phyloP scores from a whole-genome alignment of 1,140 invertebrate species.

The Ptiloglossa arizonensis region DNA sequence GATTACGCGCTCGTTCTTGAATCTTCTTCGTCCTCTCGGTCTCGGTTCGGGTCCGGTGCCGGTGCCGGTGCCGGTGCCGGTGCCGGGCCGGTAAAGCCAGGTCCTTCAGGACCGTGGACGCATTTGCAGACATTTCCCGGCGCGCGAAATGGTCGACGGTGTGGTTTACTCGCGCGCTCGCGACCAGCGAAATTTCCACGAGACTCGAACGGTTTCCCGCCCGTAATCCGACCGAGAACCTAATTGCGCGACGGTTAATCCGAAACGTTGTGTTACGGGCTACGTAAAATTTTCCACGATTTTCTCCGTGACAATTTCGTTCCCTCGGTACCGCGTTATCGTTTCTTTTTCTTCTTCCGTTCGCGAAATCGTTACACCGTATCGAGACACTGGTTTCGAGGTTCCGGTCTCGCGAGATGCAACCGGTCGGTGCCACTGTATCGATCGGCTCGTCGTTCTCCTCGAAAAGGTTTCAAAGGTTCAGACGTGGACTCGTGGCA shows the following conservation, averaged over 20 bases:
- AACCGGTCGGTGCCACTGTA: too few species aligned
- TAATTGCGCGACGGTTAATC: constrained; percentile 20
- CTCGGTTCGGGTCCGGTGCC: too few species aligned
- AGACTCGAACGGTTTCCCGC: constrained; percentile 4
- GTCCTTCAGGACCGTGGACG: background rate
- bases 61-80: background rate
- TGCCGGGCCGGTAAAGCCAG: background rate
- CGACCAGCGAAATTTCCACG: background rate
- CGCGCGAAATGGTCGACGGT: background rate
- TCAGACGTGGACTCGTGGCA: too few species aligned
- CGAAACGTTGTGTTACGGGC: background rate
- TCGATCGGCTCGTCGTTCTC: too few species aligned
- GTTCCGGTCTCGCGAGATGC: too few species aligned
- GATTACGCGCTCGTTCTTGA: constrained; percentile 63
- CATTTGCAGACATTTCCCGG: background rate
- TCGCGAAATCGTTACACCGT: too few species aligned
- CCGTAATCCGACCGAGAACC: background rate
- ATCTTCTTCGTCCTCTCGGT: constrained; percentile 47
- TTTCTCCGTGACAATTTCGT: background rate
- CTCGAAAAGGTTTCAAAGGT: too few species aligned
- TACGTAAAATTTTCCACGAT: background rate
- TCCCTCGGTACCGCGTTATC: too few species aligned
- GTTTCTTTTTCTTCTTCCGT: too few species aligned
- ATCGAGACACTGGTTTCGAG: too few species aligned
- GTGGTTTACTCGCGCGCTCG: constrained; percentile 10